Evolutionary conservation across 2,113 vertebrate species (phyloP), one percentile per base, ranked within the genome.

Genomic region (Machaerirhynchus nigripectus): DNA sequence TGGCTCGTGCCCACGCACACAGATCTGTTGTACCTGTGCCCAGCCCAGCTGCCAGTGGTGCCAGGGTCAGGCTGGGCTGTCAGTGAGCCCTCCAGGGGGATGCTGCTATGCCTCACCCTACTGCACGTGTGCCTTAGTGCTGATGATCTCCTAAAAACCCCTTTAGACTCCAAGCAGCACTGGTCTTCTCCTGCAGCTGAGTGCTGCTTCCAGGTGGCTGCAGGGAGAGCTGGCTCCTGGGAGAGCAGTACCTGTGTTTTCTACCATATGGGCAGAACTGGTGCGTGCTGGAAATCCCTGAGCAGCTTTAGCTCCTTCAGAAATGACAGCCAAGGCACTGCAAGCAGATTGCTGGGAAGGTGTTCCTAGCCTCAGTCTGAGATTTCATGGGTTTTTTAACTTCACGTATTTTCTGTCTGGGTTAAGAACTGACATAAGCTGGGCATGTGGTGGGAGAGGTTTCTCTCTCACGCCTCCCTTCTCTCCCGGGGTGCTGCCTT

Each of bases 341-440:
- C 44, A 16, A 20, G 75, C 85, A 77, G 78, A 53, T 86, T 89
- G 91, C 73, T 59, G 80, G 60, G 69, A 84, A 81, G 93, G 68
- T 88, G 93, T 88, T 95, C 55, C 49, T 69, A 64, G 60, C 81
- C 39, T 44, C 39, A 40, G 61, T 15, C 61, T 53, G 78, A 70
- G 56, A 75, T 59, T 28, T 47, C 31, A 7, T 44, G 76, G 1
- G 24, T 53, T 50, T 90, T 84, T 64, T 7, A 31, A 20, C 68
- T 71, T 39, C 35, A 63, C 39, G 31, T 77, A 4, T 84, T 90
- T 93, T 90, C 82, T 81, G 50, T 28, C 89, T 91, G 82, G 69
- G 33, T 91, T 93, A 61, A 84, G 69, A 67, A 9, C 53, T 93
- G 90, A 84, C 70, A 73, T 92, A 82, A 92, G 49, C 90, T 79